Base-by-base conservation (phyloP, 2,797 vertebrate genomes). In the Spondyliosoma cantharus region DNA sequence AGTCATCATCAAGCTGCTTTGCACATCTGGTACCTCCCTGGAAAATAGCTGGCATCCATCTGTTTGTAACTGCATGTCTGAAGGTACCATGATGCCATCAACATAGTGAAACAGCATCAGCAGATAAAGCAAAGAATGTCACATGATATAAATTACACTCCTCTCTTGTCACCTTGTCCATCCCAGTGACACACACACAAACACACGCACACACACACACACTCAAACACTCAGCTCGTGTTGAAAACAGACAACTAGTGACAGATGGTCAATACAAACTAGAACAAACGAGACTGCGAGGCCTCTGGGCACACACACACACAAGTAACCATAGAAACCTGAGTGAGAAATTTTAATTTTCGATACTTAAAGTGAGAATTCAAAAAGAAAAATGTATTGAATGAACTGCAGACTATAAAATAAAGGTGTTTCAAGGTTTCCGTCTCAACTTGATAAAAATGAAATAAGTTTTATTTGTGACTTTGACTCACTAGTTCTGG, bases 231-330 rank as follows among this genome's bases (percentile, higher is more conserved):
- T 45, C 49, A 45, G 49, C 37, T 50, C 17, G 19, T 46, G 17
- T 67, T 65, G 29, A 52, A 59, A 60, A 72, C 54, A 25, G 14
- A 76, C 56, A 29, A 24, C 56, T 68, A 27, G 50, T 74, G 71
- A 57, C 78, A 80, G 71, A 74, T 74, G 58, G 64, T 74, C 59
- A 50, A 22, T 14, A 60, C 56, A 68, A 78, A 74, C 48, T 73
- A 61, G 62, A 79, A 61, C 69, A 60, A 49, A 60, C 9, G 20
- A 72, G 46, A 72, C 37, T 42, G 57, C 57, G 57, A 58, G 29
- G 65, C 78, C 64, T 63, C 19, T 29, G 27, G 69, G 64, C 17
- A 15, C 45, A 64, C 46, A 45, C 32, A 37, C 37, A 19, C 49
- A 16, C 27, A 48, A 4, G 49, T 67, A 63, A 63, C 71, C 62